phyloP scores from a whole-genome alignment of 1,140 invertebrate species.

The Caenorhabditis remanei region DNA sequence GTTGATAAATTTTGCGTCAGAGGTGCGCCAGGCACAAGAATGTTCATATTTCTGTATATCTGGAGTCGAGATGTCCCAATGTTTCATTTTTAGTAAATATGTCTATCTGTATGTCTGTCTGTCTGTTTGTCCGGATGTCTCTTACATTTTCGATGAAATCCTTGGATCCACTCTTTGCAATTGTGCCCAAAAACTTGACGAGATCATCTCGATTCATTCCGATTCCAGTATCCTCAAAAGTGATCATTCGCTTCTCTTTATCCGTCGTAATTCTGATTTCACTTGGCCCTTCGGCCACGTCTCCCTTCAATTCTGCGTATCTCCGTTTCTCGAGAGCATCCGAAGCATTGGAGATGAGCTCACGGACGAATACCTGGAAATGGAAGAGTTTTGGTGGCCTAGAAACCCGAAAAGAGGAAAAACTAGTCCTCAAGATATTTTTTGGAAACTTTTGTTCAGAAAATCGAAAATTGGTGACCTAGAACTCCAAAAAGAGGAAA shows the following conservation, averaged over 20 bases:
- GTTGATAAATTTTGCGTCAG: too few relatives aligned
- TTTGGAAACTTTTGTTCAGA: constrained; percentile 12
- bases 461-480: constrained; percentile 36
- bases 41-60: too few relatives aligned
- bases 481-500: background rate
- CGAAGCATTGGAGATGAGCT: constrained; percentile 95
- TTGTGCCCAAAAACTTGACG: constrained; percentile 91
- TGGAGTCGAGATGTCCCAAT: too few relatives aligned
- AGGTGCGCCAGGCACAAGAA: too few relatives aligned
- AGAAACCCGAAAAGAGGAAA: background rate
- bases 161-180: constrained; percentile 94
- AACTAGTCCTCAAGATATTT: too few relatives aligned
- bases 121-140: too few relatives aligned
- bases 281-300: constrained; percentile 79
- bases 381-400: constrained; percentile 16
- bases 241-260: constrained; percentile 34
- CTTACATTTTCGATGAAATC: constrained; percentile 79
- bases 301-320: constrained; percentile 81
- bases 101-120: too few relatives aligned
- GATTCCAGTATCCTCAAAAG: constrained; percentile 81
- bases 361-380: constrained; percentile 89
- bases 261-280: constrained; percentile 92
- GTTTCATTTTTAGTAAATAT: too few relatives aligned
- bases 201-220: constrained; percentile 94
- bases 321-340: constrained; percentile 93